Evolutionary conservation across 2,888 invertebrate genomes (phyloP).

Genomic region (Nomada ferruginata): DNA sequence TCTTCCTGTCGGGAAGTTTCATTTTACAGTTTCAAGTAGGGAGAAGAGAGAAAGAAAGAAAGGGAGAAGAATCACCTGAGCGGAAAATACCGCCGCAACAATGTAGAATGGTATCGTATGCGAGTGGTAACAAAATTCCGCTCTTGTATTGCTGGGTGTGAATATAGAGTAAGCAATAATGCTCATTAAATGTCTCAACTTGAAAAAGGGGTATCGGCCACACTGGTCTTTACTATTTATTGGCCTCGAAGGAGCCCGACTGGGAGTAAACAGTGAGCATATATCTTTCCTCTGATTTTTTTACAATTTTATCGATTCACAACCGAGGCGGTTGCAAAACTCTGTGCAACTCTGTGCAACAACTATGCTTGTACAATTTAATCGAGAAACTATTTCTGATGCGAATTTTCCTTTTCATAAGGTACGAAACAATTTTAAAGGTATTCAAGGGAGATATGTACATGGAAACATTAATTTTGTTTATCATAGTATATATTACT

Average conservation of each 20-base stretch:
- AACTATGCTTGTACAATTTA: background rate
- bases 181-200: conserved; percentile 66
- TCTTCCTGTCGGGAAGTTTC: background rate
- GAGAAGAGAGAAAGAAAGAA: background rate
- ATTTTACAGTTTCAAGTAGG: background rate
- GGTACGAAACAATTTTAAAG: background rate
- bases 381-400: background rate
- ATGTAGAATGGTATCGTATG: background rate
- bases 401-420: background rate
- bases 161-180: conserved; percentile 58
- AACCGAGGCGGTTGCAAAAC: background rate
- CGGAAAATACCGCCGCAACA: conserved; percentile 13
- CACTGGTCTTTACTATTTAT: conserved; percentile 18
- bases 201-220: conserved; percentile 56
- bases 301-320: background rate
- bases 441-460: background rate
- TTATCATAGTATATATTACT: too few species aligned
- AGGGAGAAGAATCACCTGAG: background rate
- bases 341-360: background rate
- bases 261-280: conserved; percentile 4
- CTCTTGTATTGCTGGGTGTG: conserved; percentile 17
- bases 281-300: background rate
- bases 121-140: conserved; percentile 9
- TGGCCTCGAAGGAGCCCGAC: conserved; percentile 9
- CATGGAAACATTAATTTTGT: background rate